Evolutionary conservation across 2,888 invertebrate species (phyloP), one percentile per base, ranked within the genome.

Genomic region (Bombylius discolor): DNA sequence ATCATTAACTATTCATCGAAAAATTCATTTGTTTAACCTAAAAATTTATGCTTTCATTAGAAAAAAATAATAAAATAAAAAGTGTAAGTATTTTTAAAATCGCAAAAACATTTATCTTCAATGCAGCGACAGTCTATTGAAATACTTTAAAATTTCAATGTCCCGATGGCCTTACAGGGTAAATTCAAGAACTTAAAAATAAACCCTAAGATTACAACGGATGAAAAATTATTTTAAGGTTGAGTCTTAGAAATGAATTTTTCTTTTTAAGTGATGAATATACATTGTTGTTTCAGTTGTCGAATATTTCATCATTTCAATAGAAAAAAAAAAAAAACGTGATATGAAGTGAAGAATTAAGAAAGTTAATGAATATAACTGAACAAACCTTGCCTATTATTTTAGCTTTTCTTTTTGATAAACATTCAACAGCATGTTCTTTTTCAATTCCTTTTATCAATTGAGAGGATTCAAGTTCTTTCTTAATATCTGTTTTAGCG

Each of bases 391-490:
- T 66, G 34, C 66, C 66, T 4, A 68, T 13, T 33, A 65, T 58
- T 59, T 79, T 80, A 51, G 82, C 69, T 66, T 76, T 78, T 60
- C 75, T 81, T 34, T 80, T 76, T 56, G 64, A 57, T 4, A 66
- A 51, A 6, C 58, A 62, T 3, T 68, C 69, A 5, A 69, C 32
- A 4, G 63, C 63, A 13, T 67, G 62, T 4, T 82, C 71, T 63
- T 82, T 78, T 64, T 87, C 87, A 64, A 85, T 79, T 2, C 83
- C 85, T 47, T 78, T 69, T 64, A 23, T 39, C 14, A 63, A 58
- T 13, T 62, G 62, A 1, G 65, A 62, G 12, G 55, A 58, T 33
- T 60, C 47, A 62, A 71, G 59, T 59, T 67, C 65, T 13, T 64
- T 58, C 5, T 58, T 58, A 2, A 70, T 57, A 57, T 68, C 64